Percentiles rank a stretch among this genome's conserved stretches.
Evolutionary conservation across 2,113 vertebrate species (phyloP).

Genomic region (Catharus bicknelli): DNA sequence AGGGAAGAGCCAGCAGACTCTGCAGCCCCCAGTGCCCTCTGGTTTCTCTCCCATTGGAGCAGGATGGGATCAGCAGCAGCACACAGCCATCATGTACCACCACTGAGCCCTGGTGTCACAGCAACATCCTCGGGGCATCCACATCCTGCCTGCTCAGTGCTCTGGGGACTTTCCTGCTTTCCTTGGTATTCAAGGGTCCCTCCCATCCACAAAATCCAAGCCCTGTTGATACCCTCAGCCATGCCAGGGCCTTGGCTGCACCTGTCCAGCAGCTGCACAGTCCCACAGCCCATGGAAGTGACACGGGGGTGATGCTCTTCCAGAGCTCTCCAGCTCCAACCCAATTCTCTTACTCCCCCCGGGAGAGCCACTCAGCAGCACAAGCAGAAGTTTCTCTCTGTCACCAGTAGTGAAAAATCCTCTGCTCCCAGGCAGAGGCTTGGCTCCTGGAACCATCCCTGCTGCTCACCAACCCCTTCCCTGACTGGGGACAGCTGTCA

Average conservation of each 20-base stretch:
- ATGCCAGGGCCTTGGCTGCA: accelerated
- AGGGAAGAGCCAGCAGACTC: background rate
- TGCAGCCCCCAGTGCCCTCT: background rate
- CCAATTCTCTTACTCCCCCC: background rate
- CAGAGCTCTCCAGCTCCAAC: background rate
- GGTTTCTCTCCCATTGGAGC: accelerated
- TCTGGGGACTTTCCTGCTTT: background rate
- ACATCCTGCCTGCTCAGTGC: accelerated
- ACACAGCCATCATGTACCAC: accelerated
- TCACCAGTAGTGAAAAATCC: background rate
- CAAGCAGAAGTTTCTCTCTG: background rate
- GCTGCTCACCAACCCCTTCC: background rate
- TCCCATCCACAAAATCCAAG: background rate
- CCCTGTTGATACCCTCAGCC: accelerated
- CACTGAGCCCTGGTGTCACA: accelerated
- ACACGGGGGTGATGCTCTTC: accelerated
- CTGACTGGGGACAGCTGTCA: accelerated
- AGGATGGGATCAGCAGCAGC: background rate
- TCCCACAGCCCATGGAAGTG: background rate
- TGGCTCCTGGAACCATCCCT: accelerated
- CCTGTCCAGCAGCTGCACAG: background rate
- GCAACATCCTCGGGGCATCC: accelerated
- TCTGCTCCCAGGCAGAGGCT: background rate
- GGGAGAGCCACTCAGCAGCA: background rate
- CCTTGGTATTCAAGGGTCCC: accelerated